Conservation (phyloP, 2,113 vertebrate species). For the Sylvicapra grimmia region DNA sequence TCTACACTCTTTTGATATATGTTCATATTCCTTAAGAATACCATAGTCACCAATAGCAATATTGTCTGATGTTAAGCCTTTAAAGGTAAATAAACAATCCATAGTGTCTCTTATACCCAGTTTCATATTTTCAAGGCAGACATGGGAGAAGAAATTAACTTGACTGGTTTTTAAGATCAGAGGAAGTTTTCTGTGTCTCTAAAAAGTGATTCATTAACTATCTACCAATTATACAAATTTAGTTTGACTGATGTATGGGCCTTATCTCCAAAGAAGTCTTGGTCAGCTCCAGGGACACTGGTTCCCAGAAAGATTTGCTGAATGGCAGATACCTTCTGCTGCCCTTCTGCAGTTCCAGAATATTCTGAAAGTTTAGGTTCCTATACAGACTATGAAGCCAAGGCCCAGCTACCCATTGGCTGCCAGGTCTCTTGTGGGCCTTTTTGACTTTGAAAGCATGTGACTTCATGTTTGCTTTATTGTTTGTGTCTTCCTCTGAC, state of each 20-base stretch:
- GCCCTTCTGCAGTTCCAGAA: not conserved
- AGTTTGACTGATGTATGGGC: not conserved
- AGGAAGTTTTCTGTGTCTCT: slow-evolving; percentile 43
- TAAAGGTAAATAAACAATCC: not conserved
- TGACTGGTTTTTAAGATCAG: not conserved
- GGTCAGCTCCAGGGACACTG: not conserved
- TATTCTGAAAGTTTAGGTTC: not conserved
- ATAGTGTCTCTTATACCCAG: not conserved
- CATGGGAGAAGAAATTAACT: slow-evolving; percentile 15
- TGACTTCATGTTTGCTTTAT: not conserved
- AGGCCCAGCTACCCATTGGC: not conserved
- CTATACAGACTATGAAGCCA: not conserved
- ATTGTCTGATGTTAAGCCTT: not conserved
- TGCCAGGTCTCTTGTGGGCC: not conserved
- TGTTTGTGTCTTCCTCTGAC: not conserved
- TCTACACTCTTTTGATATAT: not conserved
- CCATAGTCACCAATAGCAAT: not conserved
- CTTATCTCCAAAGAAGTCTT: not conserved
- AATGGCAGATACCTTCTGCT: not conserved
- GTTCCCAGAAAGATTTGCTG: not conserved
- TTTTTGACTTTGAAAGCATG: not conserved
- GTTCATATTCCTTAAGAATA: not conserved
- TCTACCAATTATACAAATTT: not conserved
- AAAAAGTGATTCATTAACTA: slow-evolving; percentile 10
- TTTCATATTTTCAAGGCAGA: not conserved